Evolutionary conservation across 92 coral and sea anemone species (phyloP), one percentile per base, ranked within the genome.

Genomic region (Parazoanthus swiftii): DNA sequence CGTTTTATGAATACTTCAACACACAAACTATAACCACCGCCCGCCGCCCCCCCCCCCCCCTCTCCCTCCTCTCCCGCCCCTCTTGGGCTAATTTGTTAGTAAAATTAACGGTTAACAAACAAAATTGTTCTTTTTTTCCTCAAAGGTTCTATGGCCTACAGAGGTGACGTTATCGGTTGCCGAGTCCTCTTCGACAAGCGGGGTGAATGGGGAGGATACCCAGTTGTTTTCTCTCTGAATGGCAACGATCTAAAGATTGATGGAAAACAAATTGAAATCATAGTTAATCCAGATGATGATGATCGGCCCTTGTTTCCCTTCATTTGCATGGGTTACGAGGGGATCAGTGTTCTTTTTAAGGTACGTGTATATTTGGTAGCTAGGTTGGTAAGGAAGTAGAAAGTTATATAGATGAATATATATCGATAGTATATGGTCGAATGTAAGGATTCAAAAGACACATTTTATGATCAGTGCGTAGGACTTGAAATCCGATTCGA

Each of bases 201-300:
- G 0, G 29, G 76, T 3, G 39, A 66, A 67, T 38, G 25, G 2
- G 86, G 76, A 1, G 86, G 76, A 13, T 42, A 67, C 33, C 86
- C 86, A 18, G 86, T 82, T 68, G 65, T 82, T 39, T 82, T 82
- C 65, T 82, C 86, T 23, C 77, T 82, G 15, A 82, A 82, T 44
- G 86, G 65, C 42, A 68, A 67, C 38, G 85, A 81, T 65, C 50
- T 81, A 4, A 46, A 82, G 18, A 25, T 67, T 66, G 76, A 46
- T 9, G 63, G 76, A 26, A 65, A 82, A 15, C 36, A 82, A 48
- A 21, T 44, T 10, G 76, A 66, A n/a, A 72, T 82, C 13, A 15
- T 59, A 15, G 29, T 14, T 10, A 1, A 42, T 68, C 18, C 6
- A 21, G 50, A 29, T 29, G 33, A 39, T 0, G 77, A 75, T 23